Conservation (phyloP, 1,140 invertebrate genomes). For the Ditylenchus dipsaci region DNA sequence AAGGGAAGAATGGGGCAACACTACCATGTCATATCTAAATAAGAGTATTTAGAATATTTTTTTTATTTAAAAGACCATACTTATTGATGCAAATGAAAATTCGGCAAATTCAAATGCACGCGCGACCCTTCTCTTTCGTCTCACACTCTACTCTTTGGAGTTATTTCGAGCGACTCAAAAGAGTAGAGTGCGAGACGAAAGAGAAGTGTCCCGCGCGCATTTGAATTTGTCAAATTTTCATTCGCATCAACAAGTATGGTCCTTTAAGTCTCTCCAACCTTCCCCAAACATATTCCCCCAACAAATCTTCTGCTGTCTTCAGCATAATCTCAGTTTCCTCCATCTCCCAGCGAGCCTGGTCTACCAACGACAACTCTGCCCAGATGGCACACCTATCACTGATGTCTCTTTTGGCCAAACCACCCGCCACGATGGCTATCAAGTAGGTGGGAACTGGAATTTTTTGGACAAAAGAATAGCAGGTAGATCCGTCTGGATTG, state of each 20-base stretch:
- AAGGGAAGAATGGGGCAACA: slow-evolving; percentile 88
- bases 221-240: too few species aligned
- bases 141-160: too few species aligned
- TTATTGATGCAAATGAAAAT: too few species aligned
- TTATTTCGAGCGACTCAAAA: too few species aligned
- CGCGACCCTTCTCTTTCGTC: too few species aligned
- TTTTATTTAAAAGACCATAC: too few species aligned
- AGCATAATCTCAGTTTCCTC: slow-evolving; percentile 74
- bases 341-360: slow-evolving; percentile 65
- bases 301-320: slow-evolving; percentile 71
- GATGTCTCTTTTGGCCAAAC: slow-evolving; percentile 67
- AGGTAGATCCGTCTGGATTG: slow-evolving; percentile 31
- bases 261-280: slow-evolving; percentile 42
- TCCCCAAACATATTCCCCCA: slow-evolving; percentile 62
- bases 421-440: slow-evolving; percentile 80
- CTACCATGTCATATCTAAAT: slow-evolving; percentile 75
- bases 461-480: slow-evolving; percentile 70
- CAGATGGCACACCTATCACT: slow-evolving; percentile 74
- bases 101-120: too few species aligned
- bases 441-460: slow-evolving; percentile 64
- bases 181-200: too few species aligned
- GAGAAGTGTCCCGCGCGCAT: too few species aligned
- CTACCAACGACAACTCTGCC: slow-evolving; percentile 79
- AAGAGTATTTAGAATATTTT: too few species aligned
- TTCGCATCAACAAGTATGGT: too few species aligned